Evolutionary conservation across 1,140 invertebrate genomes (phyloP), one percentile per base, ranked within the genome.

Genomic region (Oscheius sp.): DNA sequence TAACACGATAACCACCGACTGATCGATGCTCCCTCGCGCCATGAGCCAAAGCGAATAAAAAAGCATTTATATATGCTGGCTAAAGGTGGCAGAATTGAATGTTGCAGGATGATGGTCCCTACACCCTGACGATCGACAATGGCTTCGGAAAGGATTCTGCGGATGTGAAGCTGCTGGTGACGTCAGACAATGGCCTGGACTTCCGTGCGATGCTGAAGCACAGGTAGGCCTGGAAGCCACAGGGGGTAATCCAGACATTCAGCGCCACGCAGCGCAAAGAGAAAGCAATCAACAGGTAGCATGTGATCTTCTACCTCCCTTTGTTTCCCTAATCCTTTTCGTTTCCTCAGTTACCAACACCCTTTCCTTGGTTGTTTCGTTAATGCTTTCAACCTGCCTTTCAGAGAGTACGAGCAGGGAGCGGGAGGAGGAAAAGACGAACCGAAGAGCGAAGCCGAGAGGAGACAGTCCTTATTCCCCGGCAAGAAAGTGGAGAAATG

Each of bases 141-240:
- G 90, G 91, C 67, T 91, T 96, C 82, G 95, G 95, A 69, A 92
- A 93, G 85, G 94, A 97, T 84, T 91, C 91, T 0, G 93, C 93
- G 69, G 93, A 95, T 84, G 94, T 94, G 89, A 91, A 91, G 80
- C 88, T 99, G 76, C 97, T 95, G 85, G 94, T 99, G 35, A 95
- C 94, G 79, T 94, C 93, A 93, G 88, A 88, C 85, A 77, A 67
- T 26, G 93, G 93, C 80, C 93, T 98, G 91, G 96, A 99, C 87
- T 99, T 98, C 91, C 90, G 96, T 87, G 90, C 94, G 73, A 92
- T 97, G 91, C 88, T 99, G 72, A 97, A 97, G 86, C 95, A 95
- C 87, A 91, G 86, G 86, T 74, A 65, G 13, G 10, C 3, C n/a
- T 55, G 7, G 7, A 7, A 55, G 38, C 38, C 38, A 10, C 38